A percentile compares a stretch with the other conserved stretches of the same genome.
Evolutionary conservation across 92 coral and sea anemone genomes (phyloP).

Genomic region (Siderastrea siderea): DNA sequence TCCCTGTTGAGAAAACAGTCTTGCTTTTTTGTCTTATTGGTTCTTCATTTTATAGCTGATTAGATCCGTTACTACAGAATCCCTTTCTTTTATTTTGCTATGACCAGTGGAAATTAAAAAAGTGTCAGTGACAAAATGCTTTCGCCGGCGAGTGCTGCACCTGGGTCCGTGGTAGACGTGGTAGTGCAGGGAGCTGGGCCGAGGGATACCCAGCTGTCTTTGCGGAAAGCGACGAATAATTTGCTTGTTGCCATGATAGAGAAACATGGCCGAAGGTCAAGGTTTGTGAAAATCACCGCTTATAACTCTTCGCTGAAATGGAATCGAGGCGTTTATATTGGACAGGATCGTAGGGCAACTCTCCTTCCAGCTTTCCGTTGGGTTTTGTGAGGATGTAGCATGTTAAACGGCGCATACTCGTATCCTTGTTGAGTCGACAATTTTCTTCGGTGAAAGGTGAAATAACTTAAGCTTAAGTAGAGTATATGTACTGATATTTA

Average conservation of each 20-base stretch:
- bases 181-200: slow-evolving; percentile 1
- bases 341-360: slow-evolving; percentile 19
- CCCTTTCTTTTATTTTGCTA: too few species aligned
- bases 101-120: too few species aligned
- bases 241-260: slow-evolving; percentile 38
- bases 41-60: too few species aligned
- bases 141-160: too few species aligned
- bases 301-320: slow-evolving; percentile 14
- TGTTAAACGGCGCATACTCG: slow-evolving; percentile 99
- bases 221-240: slow-evolving; percentile 9
- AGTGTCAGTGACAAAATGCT: too few species aligned
- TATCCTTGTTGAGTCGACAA: slow-evolving; percentile 81
- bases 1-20: too few species aligned
- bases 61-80: too few species aligned
- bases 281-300: background rate
- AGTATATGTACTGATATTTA: background rate
- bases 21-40: too few species aligned
- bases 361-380: slow-evolving; percentile 30
- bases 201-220: slow-evolving; percentile 43
- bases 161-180: too few species aligned
- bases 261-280: background rate
- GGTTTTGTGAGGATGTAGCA: slow-evolving; percentile 76
- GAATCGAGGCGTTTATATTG: slow-evolving; percentile 6
- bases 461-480: background rate
- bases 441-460: background rate